Evolutionary conservation across 2,797 vertebrate species (phyloP).

Genomic region (Oryzias dopingdopingensis): DNA sequence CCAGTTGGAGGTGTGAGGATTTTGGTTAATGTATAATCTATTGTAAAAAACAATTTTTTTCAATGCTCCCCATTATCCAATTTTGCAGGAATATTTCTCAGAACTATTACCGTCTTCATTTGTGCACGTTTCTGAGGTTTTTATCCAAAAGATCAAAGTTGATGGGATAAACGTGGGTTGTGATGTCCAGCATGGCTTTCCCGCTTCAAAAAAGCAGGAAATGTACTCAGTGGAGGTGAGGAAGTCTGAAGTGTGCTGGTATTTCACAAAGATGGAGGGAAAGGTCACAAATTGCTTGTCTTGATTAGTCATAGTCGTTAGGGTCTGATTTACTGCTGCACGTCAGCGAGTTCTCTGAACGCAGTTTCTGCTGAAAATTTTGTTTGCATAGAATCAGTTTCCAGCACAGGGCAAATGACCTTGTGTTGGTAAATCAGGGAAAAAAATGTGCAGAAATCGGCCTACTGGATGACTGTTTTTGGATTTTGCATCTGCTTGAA

Average conservation of each 20-base stretch:
- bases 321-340: constrained; percentile 40
- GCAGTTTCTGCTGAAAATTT: constrained; percentile 11
- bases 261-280: constrained; percentile 25
- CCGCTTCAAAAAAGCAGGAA: not conserved
- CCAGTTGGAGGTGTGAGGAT: too few relatives aligned
- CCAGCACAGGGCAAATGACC: constrained; percentile 10
- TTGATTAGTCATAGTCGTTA: constrained; percentile 38
- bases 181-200: not conserved
- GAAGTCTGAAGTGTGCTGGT: constrained; percentile 7
- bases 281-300: constrained; percentile 34
- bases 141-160: not conserved
- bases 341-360: constrained; percentile 34
- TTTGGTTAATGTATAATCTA: too few relatives aligned
- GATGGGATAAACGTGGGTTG: not conserved
- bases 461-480: constrained; percentile 9
- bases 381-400: constrained; percentile 10
- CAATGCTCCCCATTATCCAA: too few relatives aligned
- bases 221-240: constrained; percentile 3
- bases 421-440: constrained; percentile 10
- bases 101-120: not conserved
- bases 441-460: constrained; percentile 2
- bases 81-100: too few relatives aligned
- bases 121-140: constrained; percentile 10
- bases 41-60: too few relatives aligned
- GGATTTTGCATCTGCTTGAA: constrained; percentile 3